Percentiles rank a stretch among this genome's conserved stretches.
phyloP scores from a whole-genome alignment of 2,797 vertebrate genomes.

The Tragelaphus oryx region DNA sequence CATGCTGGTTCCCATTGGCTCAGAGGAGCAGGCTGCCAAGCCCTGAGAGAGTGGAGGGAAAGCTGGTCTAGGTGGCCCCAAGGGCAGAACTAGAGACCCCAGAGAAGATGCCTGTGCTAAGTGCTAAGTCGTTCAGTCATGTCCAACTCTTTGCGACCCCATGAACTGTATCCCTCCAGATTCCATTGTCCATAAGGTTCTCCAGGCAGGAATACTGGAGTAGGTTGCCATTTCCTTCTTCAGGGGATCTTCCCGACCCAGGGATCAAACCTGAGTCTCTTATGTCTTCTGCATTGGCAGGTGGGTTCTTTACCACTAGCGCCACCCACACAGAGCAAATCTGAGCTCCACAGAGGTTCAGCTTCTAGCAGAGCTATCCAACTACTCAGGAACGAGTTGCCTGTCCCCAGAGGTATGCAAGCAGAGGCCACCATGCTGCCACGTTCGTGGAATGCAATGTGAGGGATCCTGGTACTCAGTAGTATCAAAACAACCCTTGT shows the following conservation, averaged over 20 bases:
- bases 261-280: not conserved
- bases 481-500: not conserved
- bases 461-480: not conserved
- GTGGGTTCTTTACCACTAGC: not conserved
- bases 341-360: not conserved
- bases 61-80: not conserved
- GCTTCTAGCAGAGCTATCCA: not conserved
- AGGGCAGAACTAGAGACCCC: not conserved
- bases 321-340: not conserved
- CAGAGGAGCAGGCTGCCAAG: accelerated
- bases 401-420: not conserved
- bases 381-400: not conserved
- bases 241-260: not conserved
- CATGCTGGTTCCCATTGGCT: accelerated
- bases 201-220: not conserved
- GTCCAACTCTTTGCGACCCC: not conserved
- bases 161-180: not conserved
- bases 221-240: not conserved
- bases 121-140: not conserved
- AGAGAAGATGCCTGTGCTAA: not conserved
- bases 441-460: not conserved
- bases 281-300: not conserved
- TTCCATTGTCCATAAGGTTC: not conserved
- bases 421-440: not conserved
- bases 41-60: accelerated